Evolutionary conservation across 2,888 invertebrate species (phyloP).

Genomic region (Drosophila rubida): DNA sequence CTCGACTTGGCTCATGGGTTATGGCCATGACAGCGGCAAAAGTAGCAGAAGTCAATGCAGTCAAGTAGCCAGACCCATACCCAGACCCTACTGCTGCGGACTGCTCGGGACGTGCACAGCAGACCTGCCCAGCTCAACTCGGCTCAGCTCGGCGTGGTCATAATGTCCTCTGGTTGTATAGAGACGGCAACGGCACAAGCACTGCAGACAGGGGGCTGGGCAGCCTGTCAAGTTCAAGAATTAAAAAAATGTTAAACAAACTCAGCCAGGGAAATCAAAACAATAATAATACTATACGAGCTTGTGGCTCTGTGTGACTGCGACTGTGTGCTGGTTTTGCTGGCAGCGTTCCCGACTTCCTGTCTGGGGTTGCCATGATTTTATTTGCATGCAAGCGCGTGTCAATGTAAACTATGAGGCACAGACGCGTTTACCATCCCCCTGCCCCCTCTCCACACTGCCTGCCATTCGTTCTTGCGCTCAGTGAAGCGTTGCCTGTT

Average conservation of each 20-base stretch:
- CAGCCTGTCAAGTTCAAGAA: slow-evolving; percentile 76
- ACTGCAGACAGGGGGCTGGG: slow-evolving; percentile 30
- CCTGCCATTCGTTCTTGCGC: slow-evolving; percentile 10
- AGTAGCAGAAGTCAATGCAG: slow-evolving; percentile 62
- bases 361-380: slow-evolving; percentile 62
- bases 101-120: slow-evolving; percentile 7
- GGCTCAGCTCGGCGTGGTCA: slow-evolving; percentile 17
- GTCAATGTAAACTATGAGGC: slow-evolving; percentile 59
- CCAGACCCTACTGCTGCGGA: not conserved
- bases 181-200: slow-evolving; percentile 16
- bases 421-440: slow-evolving; percentile 39
- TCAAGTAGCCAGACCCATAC: slow-evolving; percentile 43
- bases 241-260: slow-evolving; percentile 66
- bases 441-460: not conserved
- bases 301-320: slow-evolving; percentile 5
- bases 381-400: slow-evolving; percentile 66
- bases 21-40: slow-evolving; percentile 60
- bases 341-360: slow-evolving; percentile 46
- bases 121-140: slow-evolving; percentile 2
- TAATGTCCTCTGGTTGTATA: slow-evolving; percentile 39
- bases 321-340: slow-evolving; percentile 8
- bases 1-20: slow-evolving; percentile 47
- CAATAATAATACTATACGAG: slow-evolving; percentile 53
- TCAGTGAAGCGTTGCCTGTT: slow-evolving; percentile 62
- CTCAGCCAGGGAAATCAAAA: slow-evolving; percentile 60